phyloP scores from a whole-genome alignment of 2,888 invertebrate genomes.

The Blastobasis lacticolella region DNA sequence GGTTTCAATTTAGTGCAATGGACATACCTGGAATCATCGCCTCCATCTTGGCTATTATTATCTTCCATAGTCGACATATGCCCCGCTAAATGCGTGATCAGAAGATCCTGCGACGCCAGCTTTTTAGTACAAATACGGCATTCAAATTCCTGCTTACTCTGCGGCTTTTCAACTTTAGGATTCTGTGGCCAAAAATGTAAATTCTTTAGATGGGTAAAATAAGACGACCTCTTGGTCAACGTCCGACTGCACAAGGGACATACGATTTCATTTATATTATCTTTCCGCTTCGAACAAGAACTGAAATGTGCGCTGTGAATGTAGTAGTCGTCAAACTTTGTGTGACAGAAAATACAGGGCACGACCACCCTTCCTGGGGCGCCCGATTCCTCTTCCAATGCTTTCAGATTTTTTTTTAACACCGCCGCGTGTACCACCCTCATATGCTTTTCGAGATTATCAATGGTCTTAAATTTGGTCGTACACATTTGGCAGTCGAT shows the following conservation, averaged over 20 bases:
- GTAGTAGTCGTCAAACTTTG: slow-evolving; percentile 45
- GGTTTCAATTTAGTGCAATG: background rate
- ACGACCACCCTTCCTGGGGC: slow-evolving; percentile 24
- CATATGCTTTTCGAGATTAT: slow-evolving; percentile 57
- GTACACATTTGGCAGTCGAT: slow-evolving; percentile 49
- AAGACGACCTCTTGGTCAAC: slow-evolving; percentile 32
- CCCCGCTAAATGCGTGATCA: slow-evolving; percentile 55
- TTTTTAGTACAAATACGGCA: slow-evolving; percentile 57
- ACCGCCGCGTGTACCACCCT: slow-evolving; percentile 52
- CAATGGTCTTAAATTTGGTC: slow-evolving; percentile 47
- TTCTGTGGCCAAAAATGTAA: slow-evolving; percentile 38
- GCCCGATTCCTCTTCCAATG: slow-evolving; percentile 13
- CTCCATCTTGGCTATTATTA: slow-evolving; percentile 25
- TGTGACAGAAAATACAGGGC: slow-evolving; percentile 50
- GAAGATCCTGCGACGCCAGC: slow-evolving; percentile 42
- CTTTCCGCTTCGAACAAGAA: slow-evolving; percentile 36
- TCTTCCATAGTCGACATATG: slow-evolving; percentile 56
- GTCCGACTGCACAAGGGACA: slow-evolving; percentile 50
- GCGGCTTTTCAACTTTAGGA: slow-evolving; percentile 9
- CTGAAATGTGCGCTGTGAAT: slow-evolving; percentile 44
- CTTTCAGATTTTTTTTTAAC: slow-evolving; percentile 22
- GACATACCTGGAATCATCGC: slow-evolving; percentile 44
- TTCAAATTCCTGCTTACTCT: slow-evolving; percentile 23
- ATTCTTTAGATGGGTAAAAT: slow-evolving; percentile 43
- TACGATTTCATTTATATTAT: slow-evolving; percentile 21